Conservation (phyloP, 2,888 invertebrate genomes). For the Tetropium fuscum region DNA sequence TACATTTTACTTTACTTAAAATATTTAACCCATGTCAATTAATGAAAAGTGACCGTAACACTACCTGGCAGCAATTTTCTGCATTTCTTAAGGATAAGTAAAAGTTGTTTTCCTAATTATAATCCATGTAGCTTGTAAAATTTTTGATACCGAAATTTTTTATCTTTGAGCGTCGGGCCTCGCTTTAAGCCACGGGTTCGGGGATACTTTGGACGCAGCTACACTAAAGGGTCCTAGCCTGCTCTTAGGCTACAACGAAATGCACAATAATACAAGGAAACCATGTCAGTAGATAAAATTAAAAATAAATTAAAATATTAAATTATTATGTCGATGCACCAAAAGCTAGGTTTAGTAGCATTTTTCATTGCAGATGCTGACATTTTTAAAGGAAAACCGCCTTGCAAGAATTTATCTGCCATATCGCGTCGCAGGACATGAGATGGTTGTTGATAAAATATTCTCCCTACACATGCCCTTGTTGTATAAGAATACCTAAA, state of each 20-base stretch:
- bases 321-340: no score
- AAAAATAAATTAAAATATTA: no score
- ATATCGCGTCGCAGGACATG: neutral
- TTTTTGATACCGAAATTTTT: neutral
- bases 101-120: slow-evolving; percentile 1
- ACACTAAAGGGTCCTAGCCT: no score
- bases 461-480: slow-evolving; percentile 24
- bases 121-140: neutral
- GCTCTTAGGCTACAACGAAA: no score
- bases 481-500: slow-evolving; percentile 17
- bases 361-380: no score
- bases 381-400: neutral
- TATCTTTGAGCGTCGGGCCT: neutral
- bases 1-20: no score
- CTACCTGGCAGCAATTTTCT: neutral
- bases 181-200: neutral
- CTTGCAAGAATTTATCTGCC: slow-evolving; percentile 1
- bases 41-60: no score
- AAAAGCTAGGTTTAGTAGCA: no score
- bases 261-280: no score
- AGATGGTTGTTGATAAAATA: slow-evolving; percentile 21
- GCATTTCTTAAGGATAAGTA: neutral
- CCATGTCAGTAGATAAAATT: no score
- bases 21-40: no score
- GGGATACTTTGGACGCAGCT: neutral